Evolutionary conservation across 2,888 invertebrate genomes (phyloP), one percentile per base, ranked within the genome.

Genomic region (Chromoteleia sp.): DNA sequence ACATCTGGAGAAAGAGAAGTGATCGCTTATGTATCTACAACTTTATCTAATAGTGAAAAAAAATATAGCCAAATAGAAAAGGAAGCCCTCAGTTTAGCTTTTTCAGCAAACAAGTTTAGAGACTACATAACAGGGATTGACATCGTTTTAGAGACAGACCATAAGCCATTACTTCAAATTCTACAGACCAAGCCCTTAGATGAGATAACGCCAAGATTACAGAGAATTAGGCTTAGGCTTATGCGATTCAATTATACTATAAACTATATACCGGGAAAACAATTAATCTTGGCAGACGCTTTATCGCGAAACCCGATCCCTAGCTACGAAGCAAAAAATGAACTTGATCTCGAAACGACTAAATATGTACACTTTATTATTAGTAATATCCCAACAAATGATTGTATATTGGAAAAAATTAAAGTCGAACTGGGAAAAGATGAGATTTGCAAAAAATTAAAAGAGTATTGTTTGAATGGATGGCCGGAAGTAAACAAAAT

Each of bases 51-150:
- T 1, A 8, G 8, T 2, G 90, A 92, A 77, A 83, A 81, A 15
- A 70, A 86, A 15, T 92, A 91, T 70, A 88, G 89, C 0, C 88
- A 90, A 77, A 91, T 91, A 8, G 90, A 92, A 75, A 90, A 90
- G 78, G 90, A 92, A 84, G 87, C 89, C 0, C 74, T 92, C 5
- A 91, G 88, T 6, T 67, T 90, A 0, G 85, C 85, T 0, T 88
- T 86, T 84, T 89, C 88, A 2, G 84, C 86, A 7, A 88, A 91
- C 63, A 84, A 85, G 65, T 89, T 91, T 63, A 65, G 84, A 50
- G 86, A 91, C 29, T 91, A 86, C 70, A 59, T 91, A 14, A 74
- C 82, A 5, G 90, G 89, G 8, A 83, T 82, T 25, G 21, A 84
- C 19, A 83, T 92, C 29, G n/a, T 43, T 4, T 63, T 91, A 2